These are phyloP conservation scores for Frankliniella fusca DNA, from an alignment of 2,888 invertebrate genomes.

Conservation along the genomic window DNA sequence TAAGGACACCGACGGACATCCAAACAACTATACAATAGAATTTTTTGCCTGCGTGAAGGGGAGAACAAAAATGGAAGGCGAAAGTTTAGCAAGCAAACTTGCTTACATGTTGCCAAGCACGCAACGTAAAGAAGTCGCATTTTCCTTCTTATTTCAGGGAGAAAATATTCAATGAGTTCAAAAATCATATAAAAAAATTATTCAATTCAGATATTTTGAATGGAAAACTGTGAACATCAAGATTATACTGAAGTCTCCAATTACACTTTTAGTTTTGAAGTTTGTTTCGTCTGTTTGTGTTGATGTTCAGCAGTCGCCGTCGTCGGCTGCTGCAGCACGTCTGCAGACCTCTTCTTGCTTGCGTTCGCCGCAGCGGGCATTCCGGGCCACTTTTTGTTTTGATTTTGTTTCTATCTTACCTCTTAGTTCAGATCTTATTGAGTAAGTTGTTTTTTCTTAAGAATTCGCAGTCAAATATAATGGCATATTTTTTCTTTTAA, in stretches of 20 bases:
- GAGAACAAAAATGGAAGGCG: too few relatives aligned
- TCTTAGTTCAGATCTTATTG: not conserved
- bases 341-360: too few relatives aligned
- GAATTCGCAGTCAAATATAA: not conserved
- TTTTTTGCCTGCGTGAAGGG: too few relatives aligned
- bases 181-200: not conserved
- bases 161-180: not conserved
- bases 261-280: not conserved
- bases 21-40: too few relatives aligned
- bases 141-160: not conserved
- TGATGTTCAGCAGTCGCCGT: not conserved
- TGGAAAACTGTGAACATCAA: not conserved
- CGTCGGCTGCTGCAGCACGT: not conserved
- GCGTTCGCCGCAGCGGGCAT: not conserved
- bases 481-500: not conserved
- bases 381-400: not conserved
- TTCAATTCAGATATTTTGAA: not conserved
- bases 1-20: too few relatives aligned
- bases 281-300: not conserved
- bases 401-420: not conserved
- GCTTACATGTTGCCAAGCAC: too few relatives aligned
- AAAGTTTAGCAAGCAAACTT: too few relatives aligned
- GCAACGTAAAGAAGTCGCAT: too few relatives aligned
- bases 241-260: not conserved
- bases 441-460: not conserved